phyloP scores from a whole-genome alignment of 2,113 vertebrate species.

The Phylloscopus trochiloides region DNA sequence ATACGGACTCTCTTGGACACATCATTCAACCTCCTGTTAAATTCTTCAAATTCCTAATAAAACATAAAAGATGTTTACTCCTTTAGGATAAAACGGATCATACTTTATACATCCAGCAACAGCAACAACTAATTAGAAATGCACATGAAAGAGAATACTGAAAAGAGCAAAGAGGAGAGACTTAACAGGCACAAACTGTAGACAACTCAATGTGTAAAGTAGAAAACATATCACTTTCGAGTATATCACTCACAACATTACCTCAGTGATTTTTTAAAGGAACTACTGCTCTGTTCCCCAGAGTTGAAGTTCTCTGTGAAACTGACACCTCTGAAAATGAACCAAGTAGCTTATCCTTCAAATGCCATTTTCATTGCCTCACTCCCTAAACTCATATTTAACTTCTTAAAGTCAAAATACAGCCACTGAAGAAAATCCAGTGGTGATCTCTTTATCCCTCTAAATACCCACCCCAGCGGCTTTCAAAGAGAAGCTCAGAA shows the following conservation, averaged over 20 bases:
- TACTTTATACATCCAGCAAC: neutral
- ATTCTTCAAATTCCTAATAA: conserved; percentile 93
- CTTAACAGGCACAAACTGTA: neutral
- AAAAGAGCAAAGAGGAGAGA: neutral
- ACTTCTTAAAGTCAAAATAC: neutral
- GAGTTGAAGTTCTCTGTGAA: neutral
- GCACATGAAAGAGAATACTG: neutral
- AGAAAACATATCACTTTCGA: neutral
- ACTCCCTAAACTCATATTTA: neutral
- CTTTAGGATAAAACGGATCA: neutral
- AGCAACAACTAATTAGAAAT: neutral
- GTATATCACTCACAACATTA: neutral
- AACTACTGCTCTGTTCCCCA: neutral
- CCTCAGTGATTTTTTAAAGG: neutral
- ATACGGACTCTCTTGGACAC: conserved; percentile 93
- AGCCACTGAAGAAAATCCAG: neutral
- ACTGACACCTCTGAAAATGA: neutral
- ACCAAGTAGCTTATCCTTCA: neutral
- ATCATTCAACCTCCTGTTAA: conserved; percentile 86
- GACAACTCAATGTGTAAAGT: neutral
- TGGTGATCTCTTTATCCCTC: neutral
- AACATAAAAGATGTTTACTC: neutral
- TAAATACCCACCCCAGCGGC: neutral
- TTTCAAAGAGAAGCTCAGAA: neutral
- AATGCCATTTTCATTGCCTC: neutral